Evolutionary conservation across 2,797 vertebrate genomes (phyloP), one percentile per base, ranked within the genome.

Genomic region (Enteromius afrohamiltoni): DNA sequence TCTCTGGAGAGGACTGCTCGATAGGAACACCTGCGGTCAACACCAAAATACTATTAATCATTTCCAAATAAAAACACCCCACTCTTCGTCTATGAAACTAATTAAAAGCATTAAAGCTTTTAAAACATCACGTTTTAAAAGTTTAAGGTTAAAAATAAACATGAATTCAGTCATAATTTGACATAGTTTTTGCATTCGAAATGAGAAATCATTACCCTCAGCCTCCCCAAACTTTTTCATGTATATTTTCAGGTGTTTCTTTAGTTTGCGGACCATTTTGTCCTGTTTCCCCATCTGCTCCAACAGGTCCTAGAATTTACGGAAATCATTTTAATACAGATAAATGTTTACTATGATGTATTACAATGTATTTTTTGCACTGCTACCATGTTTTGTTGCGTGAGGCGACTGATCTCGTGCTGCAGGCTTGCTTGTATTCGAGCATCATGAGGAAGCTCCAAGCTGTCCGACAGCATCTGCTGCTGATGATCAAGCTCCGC

Each of bases 251-350:
- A 99, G 92, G 87, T 98, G 96, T 85, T 98, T 98, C 92, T 97
- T 99, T 86, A 99, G 91, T 88, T 97, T 98, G 89, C 96, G 95
- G 23, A 97, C 92, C 19, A 91, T 96, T 93, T 97, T 98, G 86
- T 98, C 97, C 91, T 98, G 97, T 86, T 96, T 97, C 89, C 97
- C 97, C 83, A 96, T 94, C 84, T 96, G 95, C 83, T 98, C 97
- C 96, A 97, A 95, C 79, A 97, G 93, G 86, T 98, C 97, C 98
- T 99, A 87, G 76, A 86, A 85, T 53, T 19, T 19, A 1, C 47
- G 45, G 31, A 7, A 82, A 85, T 83, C 0, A 83, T 17, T 80
- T 16, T 2, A 73, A 19, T 53, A 74, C n/a, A 17, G 14, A 17
- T 58, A 14, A 70, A 62, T 3, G n/a, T 40, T 29, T 47, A 6